These are phyloP conservation scores for Heteromyza rotundicornis DNA, from an alignment of 2,888 invertebrate genomes.

Conservation along the genomic window DNA sequence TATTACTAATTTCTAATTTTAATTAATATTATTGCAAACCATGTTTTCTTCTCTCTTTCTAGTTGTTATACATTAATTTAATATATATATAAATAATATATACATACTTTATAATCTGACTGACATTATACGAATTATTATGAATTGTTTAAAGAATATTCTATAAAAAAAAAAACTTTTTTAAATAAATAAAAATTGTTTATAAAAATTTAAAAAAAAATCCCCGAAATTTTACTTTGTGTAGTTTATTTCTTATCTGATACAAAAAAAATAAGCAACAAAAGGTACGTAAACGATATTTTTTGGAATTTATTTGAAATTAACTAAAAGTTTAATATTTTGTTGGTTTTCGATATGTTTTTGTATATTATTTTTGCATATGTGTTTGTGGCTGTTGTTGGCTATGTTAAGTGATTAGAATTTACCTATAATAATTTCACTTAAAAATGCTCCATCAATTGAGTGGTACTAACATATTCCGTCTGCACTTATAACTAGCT, in stretches of 20 bases:
- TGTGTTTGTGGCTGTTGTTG: too few relatives aligned
- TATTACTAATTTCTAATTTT: background rate
- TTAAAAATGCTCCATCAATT: too few relatives aligned
- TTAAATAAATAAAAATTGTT: conserved; percentile 12
- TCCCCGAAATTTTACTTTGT: background rate
- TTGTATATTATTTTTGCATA: background rate
- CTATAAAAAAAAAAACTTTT: conserved; percentile 4
- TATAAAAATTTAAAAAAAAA: background rate
- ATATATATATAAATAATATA: too few relatives aligned
- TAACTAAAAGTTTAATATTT: background rate
- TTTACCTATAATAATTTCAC: too few relatives aligned
- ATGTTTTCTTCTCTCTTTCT: conserved; percentile 1
- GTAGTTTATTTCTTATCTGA: conserved; percentile 5
- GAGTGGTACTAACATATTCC: too few relatives aligned
- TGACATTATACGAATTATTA: conserved; percentile 10
- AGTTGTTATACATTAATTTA: conserved; percentile 8
- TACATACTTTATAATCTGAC: conserved; percentile 12
- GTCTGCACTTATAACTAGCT: too few relatives aligned
- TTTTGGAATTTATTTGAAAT: background rate
- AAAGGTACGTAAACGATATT: background rate
- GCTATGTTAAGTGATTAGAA: too few relatives aligned
- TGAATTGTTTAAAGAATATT: background rate
- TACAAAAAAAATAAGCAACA: background rate
- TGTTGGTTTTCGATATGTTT: background rate
- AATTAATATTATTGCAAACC: conserved; percentile 4